Evolutionary conservation across 2,797 vertebrate genomes (phyloP).

Genomic region (Hyperoplus immaculatus): DNA sequence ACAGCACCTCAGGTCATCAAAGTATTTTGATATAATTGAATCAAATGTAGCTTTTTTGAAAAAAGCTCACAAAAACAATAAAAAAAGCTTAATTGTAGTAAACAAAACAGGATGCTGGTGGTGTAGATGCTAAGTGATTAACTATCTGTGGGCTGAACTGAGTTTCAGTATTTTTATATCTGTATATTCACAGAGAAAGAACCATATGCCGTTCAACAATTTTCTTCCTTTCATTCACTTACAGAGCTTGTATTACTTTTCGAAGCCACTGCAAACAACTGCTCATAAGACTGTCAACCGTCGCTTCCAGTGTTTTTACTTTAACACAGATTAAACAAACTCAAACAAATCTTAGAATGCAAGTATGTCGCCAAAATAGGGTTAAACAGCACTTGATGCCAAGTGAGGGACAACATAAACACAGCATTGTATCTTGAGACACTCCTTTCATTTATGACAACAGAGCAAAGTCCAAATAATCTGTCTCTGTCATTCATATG

Average conservation of each 20-base stretch:
- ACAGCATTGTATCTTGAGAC: conserved; percentile 81
- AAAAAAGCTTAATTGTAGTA: conserved; percentile 4
- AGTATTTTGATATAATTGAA: conserved; percentile 19
- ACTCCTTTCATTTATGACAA: conserved; percentile 91
- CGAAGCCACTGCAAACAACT: conserved; percentile 10
- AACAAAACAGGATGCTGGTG: conserved; percentile 26
- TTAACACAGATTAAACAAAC: background rate
- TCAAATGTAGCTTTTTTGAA: background rate
- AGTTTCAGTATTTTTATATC: conserved; percentile 20
- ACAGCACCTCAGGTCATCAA: background rate
- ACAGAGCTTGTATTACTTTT: conserved; percentile 1
- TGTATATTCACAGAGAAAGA: conserved; percentile 6
- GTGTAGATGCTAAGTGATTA: conserved; percentile 38
- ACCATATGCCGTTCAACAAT: conserved; percentile 5
- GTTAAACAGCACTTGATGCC: conserved; percentile 72
- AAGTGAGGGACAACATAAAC: conserved; percentile 87
- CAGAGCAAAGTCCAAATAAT: conserved; percentile 80
- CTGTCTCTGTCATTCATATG: conserved; percentile 39
- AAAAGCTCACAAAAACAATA: background rate
- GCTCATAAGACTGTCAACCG: background rate
- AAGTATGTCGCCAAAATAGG: conserved; percentile 24
- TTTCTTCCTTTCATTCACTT: conserved; percentile 31
- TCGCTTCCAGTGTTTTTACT: background rate
- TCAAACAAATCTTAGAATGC: conserved; percentile 25
- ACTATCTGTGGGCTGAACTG: conserved; percentile 39